Evolutionary conservation across 2,113 vertebrate genomes (phyloP).

Genomic region (Xenopus borealis): DNA sequence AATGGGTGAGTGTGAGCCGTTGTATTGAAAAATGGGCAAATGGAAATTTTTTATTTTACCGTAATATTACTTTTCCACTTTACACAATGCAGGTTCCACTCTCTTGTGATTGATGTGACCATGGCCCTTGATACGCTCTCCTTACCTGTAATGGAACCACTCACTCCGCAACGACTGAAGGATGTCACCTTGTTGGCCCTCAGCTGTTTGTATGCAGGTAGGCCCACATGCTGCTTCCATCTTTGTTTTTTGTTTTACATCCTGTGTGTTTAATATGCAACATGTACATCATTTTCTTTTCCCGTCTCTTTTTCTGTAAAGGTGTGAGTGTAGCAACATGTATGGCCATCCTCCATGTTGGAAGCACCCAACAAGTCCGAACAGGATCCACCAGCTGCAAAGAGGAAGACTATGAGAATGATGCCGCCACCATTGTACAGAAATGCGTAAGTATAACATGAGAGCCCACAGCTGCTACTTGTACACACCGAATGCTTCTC

Average conservation of each 20-base stretch:
- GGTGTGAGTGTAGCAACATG: conserved; percentile 96
- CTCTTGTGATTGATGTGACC: conserved; percentile 94
- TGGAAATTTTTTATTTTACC: too few species aligned
- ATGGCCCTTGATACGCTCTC: conserved; percentile 97
- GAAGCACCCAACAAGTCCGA: conserved; percentile 87
- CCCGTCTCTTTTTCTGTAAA: conserved; percentile 49
- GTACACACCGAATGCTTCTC: too few species aligned
- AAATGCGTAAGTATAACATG: conserved; percentile 85
- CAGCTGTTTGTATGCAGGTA: conserved; percentile 97
- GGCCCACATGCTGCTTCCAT: conserved; percentile 18
- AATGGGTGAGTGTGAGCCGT: conserved; percentile 76
- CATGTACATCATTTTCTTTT: too few species aligned
- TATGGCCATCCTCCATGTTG: conserved; percentile 96
- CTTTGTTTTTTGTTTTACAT: conserved; percentile 6
- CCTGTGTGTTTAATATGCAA: neutral
- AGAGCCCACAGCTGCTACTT: too few species aligned
- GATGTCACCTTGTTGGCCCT: conserved; percentile 95
- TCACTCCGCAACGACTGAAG: conserved; percentile 87
- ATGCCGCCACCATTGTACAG: conserved; percentile 96
- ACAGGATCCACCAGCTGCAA: conserved; percentile 88
- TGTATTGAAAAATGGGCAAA: fast-evolving
- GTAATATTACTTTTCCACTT: neutral
- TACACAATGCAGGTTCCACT: conserved; percentile 80
- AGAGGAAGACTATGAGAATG: conserved; percentile 97
- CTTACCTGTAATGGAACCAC: conserved; percentile 90